Evolutionary conservation across 2,888 invertebrate genomes (phyloP), one percentile per base, ranked within the genome.

Genomic region (Lingula anatina): DNA sequence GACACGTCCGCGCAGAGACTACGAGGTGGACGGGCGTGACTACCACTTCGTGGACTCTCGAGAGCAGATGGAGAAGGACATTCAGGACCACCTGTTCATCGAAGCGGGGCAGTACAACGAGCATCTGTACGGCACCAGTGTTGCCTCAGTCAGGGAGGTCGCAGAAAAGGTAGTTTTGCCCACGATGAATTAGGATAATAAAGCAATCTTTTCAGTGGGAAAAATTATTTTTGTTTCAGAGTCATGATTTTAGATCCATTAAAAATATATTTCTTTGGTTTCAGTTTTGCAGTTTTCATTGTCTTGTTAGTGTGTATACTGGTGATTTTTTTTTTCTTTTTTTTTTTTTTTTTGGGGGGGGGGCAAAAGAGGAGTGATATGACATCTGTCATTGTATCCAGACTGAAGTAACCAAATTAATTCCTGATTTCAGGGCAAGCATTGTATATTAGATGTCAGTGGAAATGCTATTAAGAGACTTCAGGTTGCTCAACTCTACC

Each of bases 31-130:
- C 79, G 96, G 89, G 0, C 85, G 97, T 60, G 99, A 99, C 81
- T 99, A 99, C 80, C 97, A 99, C 81, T 99, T 99, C 80, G 97
- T 99, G 49, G 84, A 89, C 55, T 91, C 92, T 40, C 84, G 95
- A 64, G 95, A 95, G 76, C 92, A 95, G 81, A 96, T 96, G 96
- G 95, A 96, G 78, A 85, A 86, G 62, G 81, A 81, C 62, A 80
- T 81, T 35, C 75, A 96, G 80, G 95, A 95, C 81, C 96, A 99
- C 78, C 81, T 96, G 75, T 99, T 99, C 81, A 99, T 99, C 61
- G 99, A 99, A 81, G 99, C 99, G 50, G 99, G 99, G 51, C 96
- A 99, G 81, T 99, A 97, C 82, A 99, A 99, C 82, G 96, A 96
- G 75, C 99, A 99, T 81, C 83, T 99, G 66, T 99, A 99, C 79